These are phyloP conservation scores for Halyomorpha halys DNA, from an alignment of 1,140 invertebrate species.

Conservation along the genomic window DNA sequence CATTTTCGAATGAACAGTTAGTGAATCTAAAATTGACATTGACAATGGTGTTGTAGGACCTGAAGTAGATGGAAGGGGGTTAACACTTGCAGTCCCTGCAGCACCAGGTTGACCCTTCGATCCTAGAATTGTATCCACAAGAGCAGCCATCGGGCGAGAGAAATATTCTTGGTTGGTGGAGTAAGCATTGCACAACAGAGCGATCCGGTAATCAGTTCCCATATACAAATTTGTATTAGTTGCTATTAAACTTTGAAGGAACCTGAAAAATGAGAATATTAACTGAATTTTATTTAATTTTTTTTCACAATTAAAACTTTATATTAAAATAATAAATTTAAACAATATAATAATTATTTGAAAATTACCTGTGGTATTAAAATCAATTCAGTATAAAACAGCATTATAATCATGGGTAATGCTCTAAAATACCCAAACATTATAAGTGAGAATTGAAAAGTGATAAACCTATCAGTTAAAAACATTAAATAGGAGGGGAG, in stretches of 20 bases:
- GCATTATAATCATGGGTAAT: too few relatives aligned
- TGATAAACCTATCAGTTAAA: too few relatives aligned
- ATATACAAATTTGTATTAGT: constrained; percentile 52
- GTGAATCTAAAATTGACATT: constrained; percentile 86
- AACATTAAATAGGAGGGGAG: too few relatives aligned
- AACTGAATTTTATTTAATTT: too few relatives aligned
- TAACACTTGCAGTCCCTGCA: constrained; percentile 39
- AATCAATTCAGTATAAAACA: too few relatives aligned
- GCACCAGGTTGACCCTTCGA: constrained; percentile 28
- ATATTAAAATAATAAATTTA: too few relatives aligned
- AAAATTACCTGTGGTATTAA: too few relatives aligned
- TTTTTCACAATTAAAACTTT: too few relatives aligned
- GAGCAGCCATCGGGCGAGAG: constrained; percentile 70
- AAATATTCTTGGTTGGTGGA: constrained; percentile 81
- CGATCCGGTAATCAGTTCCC: constrained; percentile 75
- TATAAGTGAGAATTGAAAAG: too few relatives aligned
- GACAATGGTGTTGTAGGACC: constrained; percentile 73
- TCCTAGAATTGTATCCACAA: constrained; percentile 81
- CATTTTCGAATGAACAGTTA: constrained; percentile 89
- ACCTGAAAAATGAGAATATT: constrained; percentile 41
- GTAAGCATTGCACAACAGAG: constrained; percentile 88
- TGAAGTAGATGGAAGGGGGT: constrained; percentile 37
- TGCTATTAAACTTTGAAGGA: constrained; percentile 69
- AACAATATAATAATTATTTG: too few relatives aligned
- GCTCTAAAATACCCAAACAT: too few relatives aligned